These are phyloP conservation scores for Corvus cornix DNA, from an alignment of 2,113 vertebrate genomes.

Conservation along the genomic window DNA sequence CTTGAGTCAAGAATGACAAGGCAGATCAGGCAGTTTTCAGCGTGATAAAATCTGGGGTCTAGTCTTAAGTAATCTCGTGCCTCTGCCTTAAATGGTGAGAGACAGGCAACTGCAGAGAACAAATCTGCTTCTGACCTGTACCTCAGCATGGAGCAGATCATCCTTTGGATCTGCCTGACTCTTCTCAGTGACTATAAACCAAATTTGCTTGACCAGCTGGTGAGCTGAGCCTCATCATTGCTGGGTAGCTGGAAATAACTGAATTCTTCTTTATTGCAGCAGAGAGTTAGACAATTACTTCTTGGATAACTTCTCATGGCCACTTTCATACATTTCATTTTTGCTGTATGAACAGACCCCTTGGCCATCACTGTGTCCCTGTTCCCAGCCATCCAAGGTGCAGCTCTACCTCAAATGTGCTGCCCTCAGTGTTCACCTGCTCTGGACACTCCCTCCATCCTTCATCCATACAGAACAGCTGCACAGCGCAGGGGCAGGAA, in stretches of 20 bases:
- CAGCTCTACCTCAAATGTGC: not conserved
- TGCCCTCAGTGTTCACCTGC: not conserved
- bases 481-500: not conserved
- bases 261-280: not conserved
- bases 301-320: not conserved
- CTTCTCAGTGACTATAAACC: not conserved
- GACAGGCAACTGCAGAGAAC: not conserved
- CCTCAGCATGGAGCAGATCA: not conserved
- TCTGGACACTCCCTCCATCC: not conserved
- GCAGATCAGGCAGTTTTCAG: not conserved
- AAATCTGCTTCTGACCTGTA: not conserved
- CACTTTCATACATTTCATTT: not conserved
- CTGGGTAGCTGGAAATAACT: not conserved
- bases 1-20: not conserved
- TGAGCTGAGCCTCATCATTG: not conserved
- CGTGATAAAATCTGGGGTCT: not conserved
- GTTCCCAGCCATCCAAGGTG: not conserved
- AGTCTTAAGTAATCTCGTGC: not conserved
- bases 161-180: not conserved
- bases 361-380: not conserved
- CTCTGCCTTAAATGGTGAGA: not conserved
- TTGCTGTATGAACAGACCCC: not conserved
- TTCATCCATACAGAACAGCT: not conserved
- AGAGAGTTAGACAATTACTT: not conserved
- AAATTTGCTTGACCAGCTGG: not conserved